Conservation (phyloP, 2,797 vertebrate species). For the Novumbra hubbsi region DNA sequence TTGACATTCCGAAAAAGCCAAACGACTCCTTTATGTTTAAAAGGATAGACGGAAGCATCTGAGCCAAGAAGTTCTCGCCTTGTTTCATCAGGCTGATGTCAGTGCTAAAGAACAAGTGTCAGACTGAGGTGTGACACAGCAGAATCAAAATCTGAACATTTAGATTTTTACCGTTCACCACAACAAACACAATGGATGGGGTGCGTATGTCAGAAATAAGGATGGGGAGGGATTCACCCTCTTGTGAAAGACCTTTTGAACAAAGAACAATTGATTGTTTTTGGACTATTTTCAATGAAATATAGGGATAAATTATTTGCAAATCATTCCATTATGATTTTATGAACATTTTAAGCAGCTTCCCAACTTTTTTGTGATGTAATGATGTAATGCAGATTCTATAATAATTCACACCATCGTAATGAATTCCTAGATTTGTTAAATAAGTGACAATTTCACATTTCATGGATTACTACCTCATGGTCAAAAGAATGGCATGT, state of each 20-base stretch:
- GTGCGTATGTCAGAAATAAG: no score
- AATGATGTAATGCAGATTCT: neutral
- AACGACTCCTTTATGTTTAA: slow-evolving; percentile 35
- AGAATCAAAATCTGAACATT: no score
- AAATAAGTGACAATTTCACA: neutral
- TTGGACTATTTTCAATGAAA: no score
- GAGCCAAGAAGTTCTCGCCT: slow-evolving; percentile 43
- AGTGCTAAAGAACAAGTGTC: slow-evolving; percentile 48
- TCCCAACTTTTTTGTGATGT: no score
- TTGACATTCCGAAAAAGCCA: slow-evolving; percentile 42
- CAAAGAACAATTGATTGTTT: slow-evolving; percentile 8
- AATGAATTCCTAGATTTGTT: neutral
- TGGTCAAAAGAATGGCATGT: slow-evolving; percentile 34
- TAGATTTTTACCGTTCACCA: slow-evolving; percentile 50
- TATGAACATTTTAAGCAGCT: no score
- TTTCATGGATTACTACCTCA: slow-evolving; percentile 12
- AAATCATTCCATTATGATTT: no score
- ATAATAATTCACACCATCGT: neutral
- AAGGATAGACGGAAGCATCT: slow-evolving; percentile 13
- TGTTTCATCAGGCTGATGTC: slow-evolving; percentile 49
- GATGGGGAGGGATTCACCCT: no score
- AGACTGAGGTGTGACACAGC: slow-evolving; percentile 19
- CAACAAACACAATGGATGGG: no score
- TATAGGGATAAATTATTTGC: no score
- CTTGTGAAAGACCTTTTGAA: no score